These are phyloP conservation scores for Neosilurus mollespiculum DNA, from an alignment of 2,797 vertebrate genomes.

Conservation along the genomic window DNA sequence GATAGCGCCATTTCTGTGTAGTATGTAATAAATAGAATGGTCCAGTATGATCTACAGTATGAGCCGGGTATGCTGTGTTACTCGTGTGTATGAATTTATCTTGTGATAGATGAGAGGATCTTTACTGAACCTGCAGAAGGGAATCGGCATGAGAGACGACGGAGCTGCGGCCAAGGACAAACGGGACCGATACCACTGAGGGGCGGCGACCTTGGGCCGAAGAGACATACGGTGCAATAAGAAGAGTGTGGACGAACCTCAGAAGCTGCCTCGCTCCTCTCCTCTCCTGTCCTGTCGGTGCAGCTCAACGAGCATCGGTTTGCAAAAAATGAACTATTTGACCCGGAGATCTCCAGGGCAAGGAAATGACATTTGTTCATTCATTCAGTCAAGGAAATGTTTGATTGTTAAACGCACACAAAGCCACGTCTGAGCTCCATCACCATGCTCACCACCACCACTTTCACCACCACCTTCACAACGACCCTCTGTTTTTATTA, in stretches of 20 bases:
- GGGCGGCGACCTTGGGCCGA: neutral
- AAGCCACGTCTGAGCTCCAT: constrained; percentile 26
- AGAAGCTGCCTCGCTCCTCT: neutral
- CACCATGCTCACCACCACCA: neutral
- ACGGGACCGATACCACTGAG: constrained; percentile 85
- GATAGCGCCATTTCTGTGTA: no score
- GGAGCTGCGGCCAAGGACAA: constrained; percentile 85
- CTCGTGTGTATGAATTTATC: neutral
- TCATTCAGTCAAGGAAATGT: constrained; percentile 29
- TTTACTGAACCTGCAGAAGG: constrained; percentile 90
- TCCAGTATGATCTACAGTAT: neutral
- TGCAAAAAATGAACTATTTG: constrained; percentile 1
- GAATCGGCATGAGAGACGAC: constrained; percentile 87
- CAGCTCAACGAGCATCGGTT: neutral
- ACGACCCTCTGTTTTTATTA: neutral
- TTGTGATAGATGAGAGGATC: constrained; percentile 92
- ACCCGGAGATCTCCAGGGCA: constrained; percentile 21
- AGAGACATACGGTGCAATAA: constrained; percentile 15
- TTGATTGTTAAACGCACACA: constrained; percentile 27
- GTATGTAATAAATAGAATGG: no score
- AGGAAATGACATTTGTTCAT: constrained; percentile 24
- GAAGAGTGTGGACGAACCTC: constrained; percentile 2
- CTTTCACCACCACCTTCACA: neutral
- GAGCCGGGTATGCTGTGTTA: neutral
- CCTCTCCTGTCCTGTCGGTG: neutral